A percentile compares a stretch with the other conserved stretches of the same genome.
These are phyloP conservation scores for Aphis gossypii DNA, from an alignment of 1,140 invertebrate genomes.

Conservation along the genomic window DNA sequence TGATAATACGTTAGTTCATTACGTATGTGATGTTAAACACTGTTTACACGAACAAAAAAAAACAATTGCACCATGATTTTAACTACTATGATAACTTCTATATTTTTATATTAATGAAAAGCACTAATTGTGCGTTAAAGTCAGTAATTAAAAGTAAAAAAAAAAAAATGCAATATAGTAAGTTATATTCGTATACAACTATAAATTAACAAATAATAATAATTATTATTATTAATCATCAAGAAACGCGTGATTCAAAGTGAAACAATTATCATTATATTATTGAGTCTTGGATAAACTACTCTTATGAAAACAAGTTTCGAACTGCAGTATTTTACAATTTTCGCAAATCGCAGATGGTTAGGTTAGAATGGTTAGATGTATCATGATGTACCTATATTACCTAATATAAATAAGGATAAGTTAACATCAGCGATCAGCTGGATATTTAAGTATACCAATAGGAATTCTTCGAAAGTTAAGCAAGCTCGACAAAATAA, in stretches of 20 bases:
- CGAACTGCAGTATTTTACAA: neutral
- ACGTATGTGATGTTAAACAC: neutral
- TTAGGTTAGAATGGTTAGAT: neutral
- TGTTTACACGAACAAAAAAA: neutral
- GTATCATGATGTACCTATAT: neutral
- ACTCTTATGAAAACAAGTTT: constrained; percentile 1
- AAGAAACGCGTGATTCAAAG: neutral
- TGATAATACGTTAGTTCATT: neutral
- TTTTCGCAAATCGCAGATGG: neutral
- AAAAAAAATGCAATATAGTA: neutral
- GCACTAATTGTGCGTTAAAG: neutral
- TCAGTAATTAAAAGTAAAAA: neutral
- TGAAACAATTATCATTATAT: neutral
- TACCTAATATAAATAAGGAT: neutral
- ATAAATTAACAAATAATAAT: neutral
- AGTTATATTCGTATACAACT: neutral
- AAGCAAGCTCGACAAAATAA: neutral
- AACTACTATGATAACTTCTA: neutral
- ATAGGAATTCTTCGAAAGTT: neutral
- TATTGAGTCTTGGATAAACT: neutral
- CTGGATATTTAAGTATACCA: neutral
- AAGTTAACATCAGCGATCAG: neutral
- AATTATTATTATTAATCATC: neutral
- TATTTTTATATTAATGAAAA: neutral
- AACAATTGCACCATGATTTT: neutral